These are phyloP conservation scores for Macrobrachium rosenbergii DNA, from an alignment of 1,140 invertebrate genomes.

Conservation along the genomic window DNA sequence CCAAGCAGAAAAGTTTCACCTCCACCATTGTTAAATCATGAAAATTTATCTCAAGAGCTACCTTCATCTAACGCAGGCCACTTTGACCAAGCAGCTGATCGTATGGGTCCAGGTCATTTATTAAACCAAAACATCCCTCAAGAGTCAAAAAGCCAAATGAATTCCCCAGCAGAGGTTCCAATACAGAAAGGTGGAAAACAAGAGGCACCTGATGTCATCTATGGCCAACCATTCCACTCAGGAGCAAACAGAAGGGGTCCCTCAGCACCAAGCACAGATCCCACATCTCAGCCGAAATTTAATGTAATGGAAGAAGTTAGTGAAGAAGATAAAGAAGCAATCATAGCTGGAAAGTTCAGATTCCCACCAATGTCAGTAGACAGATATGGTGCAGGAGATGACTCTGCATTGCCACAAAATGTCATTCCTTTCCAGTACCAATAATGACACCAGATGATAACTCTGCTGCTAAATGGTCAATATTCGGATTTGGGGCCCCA, in stretches of 20 bases:
- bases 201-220: background rate
- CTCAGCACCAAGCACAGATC: background rate
- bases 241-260: background rate
- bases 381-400: background rate
- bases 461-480: too few relatives aligned
- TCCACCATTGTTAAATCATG: slow-evolving; percentile 8
- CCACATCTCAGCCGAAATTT: too few relatives aligned
- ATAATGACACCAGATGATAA: background rate
- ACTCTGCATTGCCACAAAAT: background rate
- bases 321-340: slow-evolving; percentile 46
- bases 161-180: background rate
- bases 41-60: background rate
- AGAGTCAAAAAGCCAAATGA: background rate
- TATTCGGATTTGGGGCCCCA: background rate
- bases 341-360: slow-evolving; percentile 43
- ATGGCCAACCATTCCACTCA: slow-evolving; percentile 3
- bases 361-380: slow-evolving; percentile 26
- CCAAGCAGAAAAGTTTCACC: background rate
- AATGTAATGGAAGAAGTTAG: slow-evolving; percentile 18
- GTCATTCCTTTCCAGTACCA: slow-evolving; percentile 45
- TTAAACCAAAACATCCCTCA: background rate
- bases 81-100: too few relatives aligned
- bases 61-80: background rate
- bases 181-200: background rate
- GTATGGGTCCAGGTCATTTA: too few relatives aligned